Evolutionary conservation across 2,888 invertebrate genomes (phyloP), one percentile per base, ranked within the genome.

Genomic region (Odontocerum albicorne): DNA sequence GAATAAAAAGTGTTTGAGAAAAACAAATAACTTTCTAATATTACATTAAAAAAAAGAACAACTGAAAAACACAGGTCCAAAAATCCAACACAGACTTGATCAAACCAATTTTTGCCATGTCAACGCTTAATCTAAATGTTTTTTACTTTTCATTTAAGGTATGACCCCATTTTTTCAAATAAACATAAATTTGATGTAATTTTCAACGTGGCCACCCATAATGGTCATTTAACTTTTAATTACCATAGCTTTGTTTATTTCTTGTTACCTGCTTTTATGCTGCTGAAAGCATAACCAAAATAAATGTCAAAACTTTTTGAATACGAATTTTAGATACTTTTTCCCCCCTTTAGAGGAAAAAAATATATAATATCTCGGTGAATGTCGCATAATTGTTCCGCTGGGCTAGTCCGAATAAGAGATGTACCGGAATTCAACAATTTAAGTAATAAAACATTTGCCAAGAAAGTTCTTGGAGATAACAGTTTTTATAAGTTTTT

Each of bases 261-360:
- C 43, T 53, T 57, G 49, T 58, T 54, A 50, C 54, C 58, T 54
- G 58, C 44, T 49, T 45, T 35, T 20, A 27, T 19, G 44, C 15
- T 31, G 15, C 38, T 15, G 20, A 43, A 22, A 32, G 46, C 22
- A 43, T 39, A 56, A 27, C 32, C 13, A 33, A 21, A 53, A 57
- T 57, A 44, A 57, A 49, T 44, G 52, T 44, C 49, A 49, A 42
- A 52, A 57, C 57, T 49, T 53, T 57, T 49, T 43, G 47, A 47
- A 49, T 57, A 50, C 44, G 52, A 52, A 57, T 52, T 51, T 49
- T 12, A 2, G 13, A 40, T 45, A 45, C 45, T 49, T 53, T 53
- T 45, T 39, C 31, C 42, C 22, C 20, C 31, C 38, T 40, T 15
- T 42, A 20, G 16, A 22, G 31, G 31, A 49, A 33, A 33, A 53